A percentile compares a stretch with the other conserved stretches of the same genome.
Evolutionary conservation across 2,797 vertebrate genomes (phyloP).

Genomic region (Myoxocephalus aenaeus): DNA sequence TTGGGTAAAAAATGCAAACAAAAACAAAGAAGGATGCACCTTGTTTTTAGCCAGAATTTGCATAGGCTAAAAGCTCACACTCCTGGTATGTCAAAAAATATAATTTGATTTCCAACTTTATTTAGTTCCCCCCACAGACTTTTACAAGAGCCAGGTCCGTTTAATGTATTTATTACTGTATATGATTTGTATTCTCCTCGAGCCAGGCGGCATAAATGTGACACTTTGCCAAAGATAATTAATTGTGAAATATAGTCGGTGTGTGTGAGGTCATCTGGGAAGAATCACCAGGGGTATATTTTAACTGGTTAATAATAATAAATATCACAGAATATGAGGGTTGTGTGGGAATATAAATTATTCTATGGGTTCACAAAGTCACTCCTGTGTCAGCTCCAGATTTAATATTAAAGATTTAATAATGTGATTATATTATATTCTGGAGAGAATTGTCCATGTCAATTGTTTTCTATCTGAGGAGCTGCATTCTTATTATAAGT

Average conservation of each 20-base stretch:
- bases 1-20: constrained; percentile 69
- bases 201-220: constrained; percentile 23
- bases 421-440: constrained; percentile 41
- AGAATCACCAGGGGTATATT: constrained; percentile 43
- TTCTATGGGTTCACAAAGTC: constrained; percentile 35
- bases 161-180: constrained; percentile 54
- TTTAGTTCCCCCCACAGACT: constrained; percentile 21
- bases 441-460: constrained; percentile 11
- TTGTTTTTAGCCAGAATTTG: constrained; percentile 48
- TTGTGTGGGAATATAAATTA: constrained; percentile 38
- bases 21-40: constrained; percentile 35
- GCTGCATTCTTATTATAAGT: constrained; percentile 13
- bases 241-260: constrained; percentile 50
- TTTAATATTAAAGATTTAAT: constrained; percentile 54
- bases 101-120: constrained; percentile 45
- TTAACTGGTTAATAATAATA: constrained; percentile 48
- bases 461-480: constrained; percentile 18
- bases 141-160: constrained; percentile 20
- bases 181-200: constrained; percentile 45
- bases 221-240: constrained; percentile 40
- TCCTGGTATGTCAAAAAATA: constrained; percentile 16
- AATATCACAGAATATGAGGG: constrained; percentile 35
- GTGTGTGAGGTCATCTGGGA: constrained; percentile 35
- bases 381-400: constrained; percentile 15
- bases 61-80: constrained; percentile 35